Evolutionary conservation across 35 echinoderm and acorn worm species (phyloP).

Genomic region (Apostichopus californicus): DNA sequence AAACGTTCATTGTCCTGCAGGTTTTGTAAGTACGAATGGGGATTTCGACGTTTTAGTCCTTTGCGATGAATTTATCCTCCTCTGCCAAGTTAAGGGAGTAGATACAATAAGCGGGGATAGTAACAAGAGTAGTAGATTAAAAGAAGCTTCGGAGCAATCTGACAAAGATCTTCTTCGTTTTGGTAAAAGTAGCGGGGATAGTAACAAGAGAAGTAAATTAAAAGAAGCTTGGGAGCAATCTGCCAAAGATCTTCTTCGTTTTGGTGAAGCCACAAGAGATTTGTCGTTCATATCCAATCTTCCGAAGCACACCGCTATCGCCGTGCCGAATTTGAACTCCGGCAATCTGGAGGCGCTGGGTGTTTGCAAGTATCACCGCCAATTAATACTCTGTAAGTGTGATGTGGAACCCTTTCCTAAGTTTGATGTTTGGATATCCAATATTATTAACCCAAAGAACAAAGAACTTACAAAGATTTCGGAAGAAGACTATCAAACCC

Average conservation of each 20-base stretch:
- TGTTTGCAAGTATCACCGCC: slow-evolving; percentile 3
- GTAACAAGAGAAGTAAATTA: not conserved
- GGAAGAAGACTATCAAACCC: too few species aligned
- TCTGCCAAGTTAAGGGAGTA: slow-evolving; percentile 24
- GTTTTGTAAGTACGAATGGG: slow-evolving; percentile 25
- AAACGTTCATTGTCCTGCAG: not conserved
- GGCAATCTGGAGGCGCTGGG: not conserved
- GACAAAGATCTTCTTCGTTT: not conserved
- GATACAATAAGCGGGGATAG: not conserved
- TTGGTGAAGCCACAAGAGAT: slow-evolving; percentile 23
- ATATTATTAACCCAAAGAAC: too few species aligned
- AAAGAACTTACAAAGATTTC: too few species aligned
- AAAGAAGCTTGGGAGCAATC: not conserved
- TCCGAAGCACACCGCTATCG: not conserved
- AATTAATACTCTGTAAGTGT: not conserved
- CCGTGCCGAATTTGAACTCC: not conserved
- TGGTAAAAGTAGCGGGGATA: not conserved
- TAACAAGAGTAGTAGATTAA: not conserved
- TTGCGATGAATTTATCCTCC: not conserved
- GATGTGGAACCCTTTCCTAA: not conserved
- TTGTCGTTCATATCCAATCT: not conserved
- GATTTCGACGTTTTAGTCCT: slow-evolving; percentile 29
- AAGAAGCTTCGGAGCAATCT: not conserved
- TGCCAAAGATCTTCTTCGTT: not conserved
- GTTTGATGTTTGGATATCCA: not conserved